A percentile compares a stretch with the other conserved stretches of the same genome.
These are phyloP conservation scores for Zelostemma sp. DNA, from an alignment of 1,140 invertebrate species.

Conservation along the genomic window DNA sequence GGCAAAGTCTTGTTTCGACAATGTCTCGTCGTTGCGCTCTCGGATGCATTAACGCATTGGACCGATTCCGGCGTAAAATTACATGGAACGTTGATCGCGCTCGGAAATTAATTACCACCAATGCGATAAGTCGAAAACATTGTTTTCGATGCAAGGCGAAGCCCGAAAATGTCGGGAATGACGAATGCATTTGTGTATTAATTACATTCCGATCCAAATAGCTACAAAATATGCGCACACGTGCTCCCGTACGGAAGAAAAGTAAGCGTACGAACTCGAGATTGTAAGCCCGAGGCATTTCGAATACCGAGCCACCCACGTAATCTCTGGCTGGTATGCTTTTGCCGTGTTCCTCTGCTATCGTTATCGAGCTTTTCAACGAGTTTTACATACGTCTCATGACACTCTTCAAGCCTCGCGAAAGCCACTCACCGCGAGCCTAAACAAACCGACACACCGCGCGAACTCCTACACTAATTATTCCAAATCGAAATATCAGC, in stretches of 20 bases:
- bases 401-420: conserved; percentile 62
- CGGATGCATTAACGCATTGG: no score
- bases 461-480: not conserved
- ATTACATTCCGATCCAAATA: conserved; percentile 31
- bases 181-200: conserved; percentile 11
- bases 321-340: conserved; percentile 42
- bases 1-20: no score
- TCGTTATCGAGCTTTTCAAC: conserved; percentile 64
- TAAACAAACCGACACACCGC: conserved; percentile 1
- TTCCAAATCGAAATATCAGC: conserved; percentile 1
- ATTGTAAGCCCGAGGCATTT: conserved; percentile 41
- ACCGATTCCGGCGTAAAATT: no score
- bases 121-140: no score
- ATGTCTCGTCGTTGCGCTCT: no score
- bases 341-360: conserved; percentile 49
- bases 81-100: no score
- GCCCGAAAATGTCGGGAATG: no score
- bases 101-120: no score
- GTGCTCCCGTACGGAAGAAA: conserved; percentile 40
- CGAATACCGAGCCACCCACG: conserved; percentile 45
- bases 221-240: conserved; percentile 33
- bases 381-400: conserved; percentile 63
- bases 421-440: conserved; percentile 37
- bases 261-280: conserved; percentile 34
- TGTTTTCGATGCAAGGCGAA: no score